Evolutionary conservation across 2,888 invertebrate genomes (phyloP).

Genomic region (Mesorhabditis belari): DNA sequence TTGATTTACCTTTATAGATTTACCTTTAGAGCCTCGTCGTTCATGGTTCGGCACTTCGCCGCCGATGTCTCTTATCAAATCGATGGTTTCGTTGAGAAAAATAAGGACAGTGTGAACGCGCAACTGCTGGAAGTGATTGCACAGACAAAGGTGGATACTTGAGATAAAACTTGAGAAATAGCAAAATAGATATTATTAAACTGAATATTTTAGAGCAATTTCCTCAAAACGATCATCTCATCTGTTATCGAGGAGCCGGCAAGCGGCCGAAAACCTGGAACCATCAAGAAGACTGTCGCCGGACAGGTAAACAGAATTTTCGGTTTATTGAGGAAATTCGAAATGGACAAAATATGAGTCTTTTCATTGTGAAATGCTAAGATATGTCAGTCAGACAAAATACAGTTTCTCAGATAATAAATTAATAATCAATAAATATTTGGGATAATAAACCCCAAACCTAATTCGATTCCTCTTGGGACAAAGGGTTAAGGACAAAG

Average conservation of each 20-base stretch:
- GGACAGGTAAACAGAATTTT: conserved; percentile 52
- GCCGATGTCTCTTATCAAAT: conserved; percentile 83
- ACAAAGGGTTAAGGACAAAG: no score
- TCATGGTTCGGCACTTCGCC: conserved; percentile 81
- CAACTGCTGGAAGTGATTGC: conserved; percentile 74
- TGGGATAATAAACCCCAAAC: not conserved
- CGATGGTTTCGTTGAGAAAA: conserved; percentile 90
- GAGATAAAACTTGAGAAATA: not conserved
- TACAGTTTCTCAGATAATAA: no score
- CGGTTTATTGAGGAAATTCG: no score
- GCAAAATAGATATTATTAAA: not conserved
- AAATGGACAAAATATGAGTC: no score
- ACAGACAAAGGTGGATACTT: conserved; percentile 57
- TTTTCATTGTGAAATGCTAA: no score
- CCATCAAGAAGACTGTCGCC: conserved; percentile 62
- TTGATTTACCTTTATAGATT: conserved; percentile 55
- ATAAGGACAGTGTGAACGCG: conserved; percentile 87
- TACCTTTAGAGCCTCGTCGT: conserved; percentile 12
- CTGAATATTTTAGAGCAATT: not conserved
- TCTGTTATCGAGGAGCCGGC: conserved; percentile 9
- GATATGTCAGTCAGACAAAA: no score
- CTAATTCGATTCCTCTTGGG: not conserved
- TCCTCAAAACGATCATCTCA: conserved; percentile 4
- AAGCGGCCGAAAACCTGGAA: conserved; percentile 16
- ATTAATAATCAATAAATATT: not conserved